These are phyloP conservation scores for Scaptomyza hsui DNA, from an alignment of 1,140 invertebrate genomes.

Conservation along the genomic window DNA sequence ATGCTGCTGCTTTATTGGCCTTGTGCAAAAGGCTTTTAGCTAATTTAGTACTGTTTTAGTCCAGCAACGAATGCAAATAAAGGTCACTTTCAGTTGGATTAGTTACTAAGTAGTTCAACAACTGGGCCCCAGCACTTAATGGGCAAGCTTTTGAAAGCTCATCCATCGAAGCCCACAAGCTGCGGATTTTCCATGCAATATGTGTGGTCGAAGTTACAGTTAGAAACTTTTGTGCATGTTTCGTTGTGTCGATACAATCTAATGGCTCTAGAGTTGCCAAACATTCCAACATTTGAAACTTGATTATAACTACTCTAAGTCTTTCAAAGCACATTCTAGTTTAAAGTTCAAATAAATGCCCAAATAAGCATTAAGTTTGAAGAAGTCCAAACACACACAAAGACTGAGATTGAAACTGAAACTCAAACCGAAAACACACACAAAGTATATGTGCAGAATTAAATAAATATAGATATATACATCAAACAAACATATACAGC, in stretches of 20 bases:
- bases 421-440: neutral
- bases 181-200: neutral
- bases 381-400: neutral
- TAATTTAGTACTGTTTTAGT: no score
- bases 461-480: neutral
- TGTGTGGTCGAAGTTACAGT: neutral
- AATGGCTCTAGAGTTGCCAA: no score
- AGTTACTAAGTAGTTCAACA: neutral
- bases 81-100: slow-evolving; percentile 15
- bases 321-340: no score
- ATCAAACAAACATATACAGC: neutral
- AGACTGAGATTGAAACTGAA: neutral
- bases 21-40: slow-evolving; percentile 56
- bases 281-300: no score
- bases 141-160: slow-evolving; percentile 17
- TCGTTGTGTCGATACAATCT: neutral
- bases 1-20: slow-evolving; percentile 22
- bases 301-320: no score
- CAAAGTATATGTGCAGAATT: neutral
- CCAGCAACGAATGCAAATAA: neutral
- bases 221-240: neutral
- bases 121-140: neutral
- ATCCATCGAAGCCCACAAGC: neutral
- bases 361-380: no score
- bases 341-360: no score